These are phyloP conservation scores for Conops quadrifasciatus DNA, from an alignment of 2,888 invertebrate genomes.

Conservation along the genomic window DNA sequence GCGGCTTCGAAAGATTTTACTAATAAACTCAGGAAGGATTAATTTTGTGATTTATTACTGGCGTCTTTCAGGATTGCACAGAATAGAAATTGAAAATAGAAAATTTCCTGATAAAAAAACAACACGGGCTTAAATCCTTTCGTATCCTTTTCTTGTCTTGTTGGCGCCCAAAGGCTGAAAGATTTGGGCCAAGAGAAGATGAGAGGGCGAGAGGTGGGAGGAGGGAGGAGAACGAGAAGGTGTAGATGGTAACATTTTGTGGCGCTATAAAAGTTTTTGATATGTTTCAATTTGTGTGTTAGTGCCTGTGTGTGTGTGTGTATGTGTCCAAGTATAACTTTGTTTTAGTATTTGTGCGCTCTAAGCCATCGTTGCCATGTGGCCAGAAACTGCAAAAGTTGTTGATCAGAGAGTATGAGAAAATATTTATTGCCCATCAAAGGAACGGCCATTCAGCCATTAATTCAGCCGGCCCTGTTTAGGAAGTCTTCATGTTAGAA, in stretches of 20 bases:
- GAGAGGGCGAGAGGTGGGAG: background rate
- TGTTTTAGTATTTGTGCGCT: background rate
- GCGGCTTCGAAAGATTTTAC: conserved; percentile 46
- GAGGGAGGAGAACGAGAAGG: too few relatives aligned
- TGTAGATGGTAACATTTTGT: background rate
- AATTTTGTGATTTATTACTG: conserved; percentile 61
- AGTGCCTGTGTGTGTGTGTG: background rate
- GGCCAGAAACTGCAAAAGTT: background rate
- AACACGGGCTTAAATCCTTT: background rate
- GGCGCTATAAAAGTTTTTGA: background rate
- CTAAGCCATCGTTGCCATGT: background rate
- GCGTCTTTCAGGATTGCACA: background rate
- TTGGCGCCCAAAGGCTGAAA: too few relatives aligned
- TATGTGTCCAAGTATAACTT: background rate
- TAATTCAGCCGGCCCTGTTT: background rate
- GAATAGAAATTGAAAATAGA: conserved; percentile 8
- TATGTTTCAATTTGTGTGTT: background rate
- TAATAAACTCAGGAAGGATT: conserved; percentile 64
- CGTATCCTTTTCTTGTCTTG: too few relatives aligned
- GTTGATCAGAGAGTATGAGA: conserved; percentile 4
- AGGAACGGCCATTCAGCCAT: background rate
- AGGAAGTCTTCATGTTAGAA: too few relatives aligned
- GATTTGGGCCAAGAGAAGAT: too few relatives aligned
- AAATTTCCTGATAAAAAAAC: background rate
- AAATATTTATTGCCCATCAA: conserved; percentile 6